Base-by-base conservation (phyloP, 1,140 invertebrate genomes). In the Diachasmimorpha longicaudata region DNA sequence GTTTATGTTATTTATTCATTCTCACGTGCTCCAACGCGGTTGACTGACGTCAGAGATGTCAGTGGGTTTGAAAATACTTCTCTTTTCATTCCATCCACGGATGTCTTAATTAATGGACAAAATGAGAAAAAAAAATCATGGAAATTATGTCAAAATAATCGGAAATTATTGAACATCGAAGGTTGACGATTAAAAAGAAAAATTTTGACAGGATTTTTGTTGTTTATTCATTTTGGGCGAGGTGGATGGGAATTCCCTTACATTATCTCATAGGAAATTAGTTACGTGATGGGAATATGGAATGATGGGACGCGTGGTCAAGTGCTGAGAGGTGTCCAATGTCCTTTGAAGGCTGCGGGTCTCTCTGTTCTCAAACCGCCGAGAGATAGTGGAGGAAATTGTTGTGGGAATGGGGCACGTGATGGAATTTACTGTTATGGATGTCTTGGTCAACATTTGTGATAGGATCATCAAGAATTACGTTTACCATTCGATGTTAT, bases 231-330 rank as follows among this genome's bases (percentile, higher is more conserved):
- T 68, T 19, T 68, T 36, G 6, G 6, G 8, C 23, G 23, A 21
- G 3, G 14, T 1, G 11, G 31, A 36, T 1, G 69, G 71, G 69
- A 68, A 72, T 72, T 72, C 75, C 39, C 39, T 66, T 42, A 68
- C 52, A 58, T 72, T 77, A 77, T 77, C 75, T 72, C 25, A 55
- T 72, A 68, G 75, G 70, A 74, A 74, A 77, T 74, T 66, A 58
- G 70, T 68, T 73, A 77, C 76, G 71, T 77, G 75, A 72, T 72
- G 58, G 13, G 42, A 58, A 72, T 72, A 67, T 31, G 52, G 16
- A 25, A 36, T 14, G 48, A 73, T 10, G 46, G 14, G 46, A n/a
- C 19, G 11, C 31, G 21, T 73, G 71, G 71, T 66, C 55, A 73
- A 73, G 58, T 37, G 67, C 74, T 66, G 66, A 77, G 73, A 73